Evolutionary conservation across 2,113 vertebrate species (phyloP).

Genomic region (Myiozetetes cayanensis): DNA sequence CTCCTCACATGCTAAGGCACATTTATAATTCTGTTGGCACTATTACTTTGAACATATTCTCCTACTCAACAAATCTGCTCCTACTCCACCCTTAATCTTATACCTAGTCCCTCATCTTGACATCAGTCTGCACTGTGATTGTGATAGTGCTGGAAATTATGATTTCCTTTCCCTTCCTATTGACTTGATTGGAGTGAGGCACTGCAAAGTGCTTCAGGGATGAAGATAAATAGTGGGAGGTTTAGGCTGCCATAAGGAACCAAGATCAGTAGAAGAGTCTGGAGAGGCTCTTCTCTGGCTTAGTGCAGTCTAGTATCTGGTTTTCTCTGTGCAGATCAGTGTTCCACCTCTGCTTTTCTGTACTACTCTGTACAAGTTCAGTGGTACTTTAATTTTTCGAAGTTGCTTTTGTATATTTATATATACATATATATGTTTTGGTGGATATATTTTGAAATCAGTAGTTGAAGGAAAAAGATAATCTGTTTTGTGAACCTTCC

Average conservation of each 20-base stretch:
- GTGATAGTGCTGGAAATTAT: not conserved
- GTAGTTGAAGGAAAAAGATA: not conserved
- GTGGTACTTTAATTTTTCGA: not conserved
- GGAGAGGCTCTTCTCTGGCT: not conserved
- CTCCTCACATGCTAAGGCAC: not conserved
- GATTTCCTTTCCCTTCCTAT: not conserved
- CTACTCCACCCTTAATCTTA: not conserved
- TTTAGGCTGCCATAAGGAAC: not conserved
- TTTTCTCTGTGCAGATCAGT: not conserved
- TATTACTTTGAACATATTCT: not conserved
- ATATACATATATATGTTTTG: not conserved
- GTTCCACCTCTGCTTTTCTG: not conserved
- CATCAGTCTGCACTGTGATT: not conserved
- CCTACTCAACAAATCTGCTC: not conserved
- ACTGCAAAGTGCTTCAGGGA: not conserved
- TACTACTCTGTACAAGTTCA: not conserved
- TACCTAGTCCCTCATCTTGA: not conserved
- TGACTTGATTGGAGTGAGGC: not conserved
- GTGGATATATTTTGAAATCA: not conserved
- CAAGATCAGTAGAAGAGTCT: not conserved
- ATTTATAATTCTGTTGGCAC: not conserved
- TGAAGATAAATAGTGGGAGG: not conserved
- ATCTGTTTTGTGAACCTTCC: not conserved
- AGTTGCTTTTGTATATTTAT: not conserved
- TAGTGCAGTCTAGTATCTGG: not conserved